Evolutionary conservation across 2,888 invertebrate species (phyloP).

Genomic region (Rhopalosiphum nymphaeae): DNA sequence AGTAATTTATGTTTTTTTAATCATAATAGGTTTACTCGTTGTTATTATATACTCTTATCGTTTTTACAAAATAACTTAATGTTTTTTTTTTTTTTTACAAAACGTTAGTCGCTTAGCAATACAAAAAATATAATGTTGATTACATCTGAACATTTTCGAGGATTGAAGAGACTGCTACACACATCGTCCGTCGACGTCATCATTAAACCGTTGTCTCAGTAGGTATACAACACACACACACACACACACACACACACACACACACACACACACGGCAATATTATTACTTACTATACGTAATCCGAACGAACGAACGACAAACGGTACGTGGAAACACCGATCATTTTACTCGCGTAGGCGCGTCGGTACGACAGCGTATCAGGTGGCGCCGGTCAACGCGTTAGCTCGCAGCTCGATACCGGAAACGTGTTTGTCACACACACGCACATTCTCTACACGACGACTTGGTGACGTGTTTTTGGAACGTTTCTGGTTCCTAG

Average conservation of each 20-base stretch:
- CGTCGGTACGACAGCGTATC: neutral
- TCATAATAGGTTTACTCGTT: neutral
- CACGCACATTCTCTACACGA: neutral
- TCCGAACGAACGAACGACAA: neutral
- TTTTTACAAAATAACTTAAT: neutral
- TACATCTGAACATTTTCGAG: neutral
- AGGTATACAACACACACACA: neutral
- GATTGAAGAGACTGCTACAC: neutral
- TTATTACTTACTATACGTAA: neutral
- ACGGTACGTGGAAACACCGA: neutral
- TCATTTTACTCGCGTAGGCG: neutral
- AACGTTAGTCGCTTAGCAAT: neutral
- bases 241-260: too few relatives aligned
- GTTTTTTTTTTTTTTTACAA: neutral
- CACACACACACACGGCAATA: neutral
- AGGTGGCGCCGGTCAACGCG: neutral
- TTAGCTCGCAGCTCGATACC: neutral
- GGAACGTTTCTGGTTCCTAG: conserved; percentile 11
- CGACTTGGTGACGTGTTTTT: neutral
- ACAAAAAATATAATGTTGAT: neutral
- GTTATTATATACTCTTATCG: neutral
- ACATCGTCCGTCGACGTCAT: neutral
- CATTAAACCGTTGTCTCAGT: neutral
- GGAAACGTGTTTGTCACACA: neutral
- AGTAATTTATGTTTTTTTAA: neutral